Base-by-base conservation (phyloP, 2,113 vertebrate genomes). In the Marmota flaviventris region DNA sequence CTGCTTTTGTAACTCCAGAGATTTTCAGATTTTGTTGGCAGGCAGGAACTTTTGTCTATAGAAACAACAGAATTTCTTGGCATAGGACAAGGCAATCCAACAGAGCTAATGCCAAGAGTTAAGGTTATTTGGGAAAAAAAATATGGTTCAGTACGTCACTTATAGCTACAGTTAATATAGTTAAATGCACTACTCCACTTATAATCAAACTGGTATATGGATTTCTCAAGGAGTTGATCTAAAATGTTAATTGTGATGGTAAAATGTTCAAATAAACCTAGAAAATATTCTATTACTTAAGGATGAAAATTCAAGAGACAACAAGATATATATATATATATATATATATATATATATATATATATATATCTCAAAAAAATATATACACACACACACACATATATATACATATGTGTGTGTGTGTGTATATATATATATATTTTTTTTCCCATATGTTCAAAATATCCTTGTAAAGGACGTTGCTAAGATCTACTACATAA, bases 21-120 rank as follows among this genome's bases (percentile, higher is more conserved):
- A 85, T 56, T 78, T 75, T 91, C 51, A 94, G 73, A 89, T 85
- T 95, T 90, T 93, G n/a, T 18, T 83, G 53, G 72, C 37, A 93
- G 58, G 84, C 27, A 95, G 72, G 78, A 89, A 92, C 27, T 87
- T 45, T 86, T 37, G 29, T 73, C n/a, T 39, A 16, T 51, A 85
- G 63, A 42, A 94, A 93, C 75, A 79, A 56, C 32, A 91, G 39
- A 82, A 85, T 82, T 95, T 82, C 53, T 63, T 82, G 89, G 82
- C 20, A 65, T 13, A 73, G 42, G 10, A 85, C 73, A 56, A 95
- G 39, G 37, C 4, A 91, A 20, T n/a, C 63, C 13, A 63, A 2
- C 5, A 39, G 2, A 4, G 18, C 9, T 3, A 58, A 1, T 56
- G 32, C 87, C 72, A 85, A 87, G 48, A 92, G 37, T 29, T 70